Evolutionary conservation across 2,888 invertebrate genomes (phyloP).

Genomic region (Asteroscopus sphinx): DNA sequence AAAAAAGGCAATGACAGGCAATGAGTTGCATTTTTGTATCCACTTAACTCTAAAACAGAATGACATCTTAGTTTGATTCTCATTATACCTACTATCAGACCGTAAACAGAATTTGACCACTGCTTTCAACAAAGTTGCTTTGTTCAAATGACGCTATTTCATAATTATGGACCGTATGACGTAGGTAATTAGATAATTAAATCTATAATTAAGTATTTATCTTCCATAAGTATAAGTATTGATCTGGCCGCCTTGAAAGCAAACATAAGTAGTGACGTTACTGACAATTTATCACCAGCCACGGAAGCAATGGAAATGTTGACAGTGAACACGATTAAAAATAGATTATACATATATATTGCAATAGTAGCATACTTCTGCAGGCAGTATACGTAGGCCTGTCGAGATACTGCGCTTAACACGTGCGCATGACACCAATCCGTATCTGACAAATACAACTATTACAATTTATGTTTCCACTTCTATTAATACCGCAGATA

Average conservation of each 20-base stretch:
- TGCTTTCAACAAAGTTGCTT: slow-evolving; percentile 10
- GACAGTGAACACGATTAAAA: slow-evolving; percentile 36
- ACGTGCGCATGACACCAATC: slow-evolving; percentile 76
- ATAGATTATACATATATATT: slow-evolving; percentile 24
- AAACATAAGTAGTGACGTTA: slow-evolving; percentile 41
- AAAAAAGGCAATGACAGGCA: not conserved
- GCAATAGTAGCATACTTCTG: slow-evolving; percentile 21
- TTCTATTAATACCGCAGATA: slow-evolving; percentile 76
- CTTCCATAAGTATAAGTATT: slow-evolving; percentile 36
- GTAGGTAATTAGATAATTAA: slow-evolving; percentile 47
- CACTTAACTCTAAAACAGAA: slow-evolving; percentile 10
- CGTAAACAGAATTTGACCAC: not conserved
- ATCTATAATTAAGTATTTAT: slow-evolving; percentile 42
- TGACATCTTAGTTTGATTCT: slow-evolving; percentile 1
- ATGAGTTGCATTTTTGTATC: not conserved
- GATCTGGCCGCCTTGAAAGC: slow-evolving; percentile 47
- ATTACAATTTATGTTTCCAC: slow-evolving; percentile 75
- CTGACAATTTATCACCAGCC: slow-evolving; percentile 34
- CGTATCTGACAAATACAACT: slow-evolving; percentile 70
- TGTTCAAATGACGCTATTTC: slow-evolving; percentile 16
- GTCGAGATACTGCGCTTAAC: slow-evolving; percentile 53
- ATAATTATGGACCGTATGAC: slow-evolving; percentile 33
- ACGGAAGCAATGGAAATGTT: slow-evolving; percentile 49
- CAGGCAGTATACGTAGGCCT: slow-evolving; percentile 37
- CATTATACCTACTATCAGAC: slow-evolving; percentile 3